Conservation (phyloP, 2,797 vertebrate genomes). For the Melanotaenia boesemani region DNA sequence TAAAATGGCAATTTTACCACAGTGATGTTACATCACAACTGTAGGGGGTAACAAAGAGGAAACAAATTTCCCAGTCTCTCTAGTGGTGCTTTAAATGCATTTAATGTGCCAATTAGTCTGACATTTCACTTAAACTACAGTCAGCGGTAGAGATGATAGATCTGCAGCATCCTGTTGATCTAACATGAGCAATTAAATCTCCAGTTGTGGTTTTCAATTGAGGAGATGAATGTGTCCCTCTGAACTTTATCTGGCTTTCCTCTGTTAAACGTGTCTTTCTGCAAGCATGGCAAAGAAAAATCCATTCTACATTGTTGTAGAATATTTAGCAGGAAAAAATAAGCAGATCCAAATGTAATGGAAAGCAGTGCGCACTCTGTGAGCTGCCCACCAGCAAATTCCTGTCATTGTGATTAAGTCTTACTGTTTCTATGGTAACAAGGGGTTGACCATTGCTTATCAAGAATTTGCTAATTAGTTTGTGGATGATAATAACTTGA, state of each 20-base stretch:
- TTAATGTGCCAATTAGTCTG: neutral
- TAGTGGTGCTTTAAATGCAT: neutral
- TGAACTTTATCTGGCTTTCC: slow-evolving; percentile 32
- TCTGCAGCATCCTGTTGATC: slow-evolving; percentile 21
- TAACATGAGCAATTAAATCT: slow-evolving; percentile 7
- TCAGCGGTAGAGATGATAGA: neutral
- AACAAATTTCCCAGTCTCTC: neutral
- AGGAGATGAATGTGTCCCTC: neutral
- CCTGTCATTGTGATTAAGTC: slow-evolving; percentile 59
- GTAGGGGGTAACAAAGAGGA: neutral
- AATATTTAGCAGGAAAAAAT: slow-evolving; percentile 34
- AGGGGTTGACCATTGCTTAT: slow-evolving; percentile 61
- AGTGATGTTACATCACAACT: neutral
- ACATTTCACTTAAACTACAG: slow-evolving; percentile 19
- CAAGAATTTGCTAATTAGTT: slow-evolving; percentile 78
- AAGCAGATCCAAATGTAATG: slow-evolving; percentile 35
- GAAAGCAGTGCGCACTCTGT: slow-evolving; percentile 12
- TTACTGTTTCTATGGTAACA: slow-evolving; percentile 73
- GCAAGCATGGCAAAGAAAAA: neutral
- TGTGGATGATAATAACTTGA: slow-evolving; percentile 75
- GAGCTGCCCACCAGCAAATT: slow-evolving; percentile 44
- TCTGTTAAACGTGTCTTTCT: slow-evolving; percentile 5
- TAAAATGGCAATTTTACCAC: too few species aligned
- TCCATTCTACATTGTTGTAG: neutral
- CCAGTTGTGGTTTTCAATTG: slow-evolving; percentile 11